Percentiles rank a stretch among this genome's conserved stretches.
Evolutionary conservation across 2,888 invertebrate genomes (phyloP).

Genomic region (Epirrita christyi): DNA sequence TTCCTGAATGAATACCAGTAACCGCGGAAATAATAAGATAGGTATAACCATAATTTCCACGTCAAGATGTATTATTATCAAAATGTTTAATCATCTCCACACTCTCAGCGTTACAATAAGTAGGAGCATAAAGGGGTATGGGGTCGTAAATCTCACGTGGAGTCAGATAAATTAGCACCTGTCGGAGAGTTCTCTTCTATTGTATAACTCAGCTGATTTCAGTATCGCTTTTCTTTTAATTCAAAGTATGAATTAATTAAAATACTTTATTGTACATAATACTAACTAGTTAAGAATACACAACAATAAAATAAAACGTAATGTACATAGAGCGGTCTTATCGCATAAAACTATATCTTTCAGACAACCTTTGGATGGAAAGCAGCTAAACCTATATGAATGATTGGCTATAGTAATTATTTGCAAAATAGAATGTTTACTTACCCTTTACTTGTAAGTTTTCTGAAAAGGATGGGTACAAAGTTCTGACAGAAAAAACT

Average conservation of each 20-base stretch:
- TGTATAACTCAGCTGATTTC: conserved; percentile 7
- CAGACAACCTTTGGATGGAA: no score
- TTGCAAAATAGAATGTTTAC: no score
- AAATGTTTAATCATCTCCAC: conserved; percentile 30
- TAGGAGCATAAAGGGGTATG: conserved; percentile 34
- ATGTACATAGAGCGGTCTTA: no score
- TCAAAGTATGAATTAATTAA: not conserved
- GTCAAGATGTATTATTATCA: conserved; percentile 27
- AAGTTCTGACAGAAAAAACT: no score
- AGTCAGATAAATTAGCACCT: conserved; percentile 60
- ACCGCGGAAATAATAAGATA: not conserved
- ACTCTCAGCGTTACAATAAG: conserved; percentile 34
- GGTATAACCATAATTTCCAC: conserved; percentile 24
- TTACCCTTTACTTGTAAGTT: no score
- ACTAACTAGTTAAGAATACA: no score
- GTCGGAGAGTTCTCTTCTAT: conserved; percentile 39
- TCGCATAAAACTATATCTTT: no score
- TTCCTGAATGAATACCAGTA: no score
- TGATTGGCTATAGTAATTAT: no score
- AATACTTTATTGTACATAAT: not conserved
- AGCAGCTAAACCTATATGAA: no score
- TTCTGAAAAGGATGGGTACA: no score
- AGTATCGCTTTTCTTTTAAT: not conserved
- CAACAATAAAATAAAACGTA: no score
- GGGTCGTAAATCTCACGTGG: conserved; percentile 53